Evolutionary conservation across 2,797 vertebrate species (phyloP), one percentile per base, ranked within the genome.

Genomic region (Channa striata): DNA sequence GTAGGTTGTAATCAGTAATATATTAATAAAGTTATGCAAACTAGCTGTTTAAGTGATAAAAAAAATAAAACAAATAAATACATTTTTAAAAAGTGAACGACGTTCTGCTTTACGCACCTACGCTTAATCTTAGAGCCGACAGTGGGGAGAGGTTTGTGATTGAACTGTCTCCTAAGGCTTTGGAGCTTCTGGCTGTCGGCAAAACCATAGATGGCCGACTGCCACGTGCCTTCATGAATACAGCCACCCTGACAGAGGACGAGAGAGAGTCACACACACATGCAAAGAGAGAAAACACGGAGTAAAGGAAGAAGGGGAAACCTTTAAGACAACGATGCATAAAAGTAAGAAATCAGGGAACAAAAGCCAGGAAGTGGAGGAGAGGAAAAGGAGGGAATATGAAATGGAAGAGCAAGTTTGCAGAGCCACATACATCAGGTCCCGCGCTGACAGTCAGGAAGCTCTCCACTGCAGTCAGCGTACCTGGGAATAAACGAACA

Each of bases 171-270:
- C 63, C 97, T 93, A 42, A 99, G 90, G 70, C 86, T 93, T 76
- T 69, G 95, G 56, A 99, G 93, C 63, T 84, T 95, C 5, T 49
- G 86, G 59, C 94, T 58, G 83, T 97, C 95, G 0, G 95, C 90
- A 37, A 97, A 87, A 58, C 96, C 96, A 13, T 97, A 93, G 77
- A 99, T 13, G 57, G 96, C 97, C 1, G 97, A 99, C 81, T 97
- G 96, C 97, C 98, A 99, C 1, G 98, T 99, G 48, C 96, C 96
- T 42, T 98, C 97, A 1, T 99, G 96, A 87, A 96, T 58, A 71
- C 88, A 93, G 19, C 74, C 42, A 0, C 97, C 96, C 98, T 99
- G 71, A 65, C 2, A 13, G 43, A 65, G 2, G 11, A 39, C 40
- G 9, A 53, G 11, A 46, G 3, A 39, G 0, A n/a, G n/a, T n/a